Conservation (phyloP, 1,140 invertebrate species). For the Brachystomella parvula region DNA sequence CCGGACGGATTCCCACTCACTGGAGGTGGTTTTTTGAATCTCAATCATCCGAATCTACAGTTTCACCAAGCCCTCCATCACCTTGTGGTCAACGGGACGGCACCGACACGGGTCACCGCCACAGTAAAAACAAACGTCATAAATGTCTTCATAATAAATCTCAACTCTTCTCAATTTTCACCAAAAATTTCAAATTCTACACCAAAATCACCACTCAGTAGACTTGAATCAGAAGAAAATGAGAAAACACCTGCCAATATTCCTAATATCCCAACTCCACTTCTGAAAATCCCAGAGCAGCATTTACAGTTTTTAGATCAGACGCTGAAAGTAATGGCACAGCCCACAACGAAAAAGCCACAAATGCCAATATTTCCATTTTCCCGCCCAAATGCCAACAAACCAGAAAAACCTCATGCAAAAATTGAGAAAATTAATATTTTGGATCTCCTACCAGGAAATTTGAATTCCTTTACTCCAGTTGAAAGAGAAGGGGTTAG, state of each 20-base stretch:
- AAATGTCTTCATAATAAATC: constrained; percentile 38
- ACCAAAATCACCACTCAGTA: background rate
- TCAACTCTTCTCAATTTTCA: constrained; percentile 23
- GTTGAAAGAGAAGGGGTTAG: constrained; percentile 14
- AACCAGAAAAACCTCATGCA: background rate
- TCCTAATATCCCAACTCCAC: background rate
- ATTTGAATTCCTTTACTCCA: constrained; percentile 25
- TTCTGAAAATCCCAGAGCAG: constrained; percentile 1
- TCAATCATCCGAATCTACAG: constrained; percentile 37
- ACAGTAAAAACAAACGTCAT: constrained; percentile 37
- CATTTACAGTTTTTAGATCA: background rate
- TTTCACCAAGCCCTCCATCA: constrained; percentile 38
- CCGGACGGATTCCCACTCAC: constrained; percentile 35
- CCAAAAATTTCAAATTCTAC: background rate
- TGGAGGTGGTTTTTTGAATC: constrained; percentile 28
- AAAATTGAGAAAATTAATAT: constrained; percentile 26
- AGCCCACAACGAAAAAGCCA: background rate
- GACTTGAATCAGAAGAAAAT: background rate
- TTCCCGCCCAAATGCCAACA: background rate
- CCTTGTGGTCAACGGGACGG: constrained; percentile 31
- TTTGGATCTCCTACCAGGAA: constrained; percentile 34
- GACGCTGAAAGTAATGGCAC: background rate
- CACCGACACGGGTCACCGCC: constrained; percentile 34
- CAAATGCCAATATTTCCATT: background rate
- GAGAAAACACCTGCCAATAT: background rate